Conservation (phyloP, 2,888 invertebrate species). For the Tortrix viridana region DNA sequence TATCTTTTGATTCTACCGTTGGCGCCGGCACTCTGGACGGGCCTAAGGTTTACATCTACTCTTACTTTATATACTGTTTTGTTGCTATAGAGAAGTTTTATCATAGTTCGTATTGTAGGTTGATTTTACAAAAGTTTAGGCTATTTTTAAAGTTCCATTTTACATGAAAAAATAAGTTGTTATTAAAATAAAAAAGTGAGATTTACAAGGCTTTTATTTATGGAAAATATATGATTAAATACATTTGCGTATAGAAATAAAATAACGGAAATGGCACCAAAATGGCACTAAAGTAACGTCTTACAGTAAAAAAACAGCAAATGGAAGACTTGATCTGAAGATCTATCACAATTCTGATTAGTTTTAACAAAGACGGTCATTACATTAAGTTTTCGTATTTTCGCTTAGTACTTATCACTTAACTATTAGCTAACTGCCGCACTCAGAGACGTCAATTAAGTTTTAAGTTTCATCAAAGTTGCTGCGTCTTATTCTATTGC, state of each 20-base stretch:
- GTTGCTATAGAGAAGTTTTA: slow-evolving; percentile 40
- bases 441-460: too few relatives aligned
- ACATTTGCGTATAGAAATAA: background rate
- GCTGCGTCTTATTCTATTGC: too few relatives aligned
- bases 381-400: too few relatives aligned
- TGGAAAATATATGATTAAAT: slow-evolving; percentile 27
- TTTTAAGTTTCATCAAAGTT: too few relatives aligned
- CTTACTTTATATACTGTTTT: slow-evolving; percentile 31
- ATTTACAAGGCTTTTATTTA: slow-evolving; percentile 47
- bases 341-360: too few relatives aligned
- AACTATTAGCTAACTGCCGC: too few relatives aligned
- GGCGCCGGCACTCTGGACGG: slow-evolving; percentile 20
- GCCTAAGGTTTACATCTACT: slow-evolving; percentile 36
- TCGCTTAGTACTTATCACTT: too few relatives aligned
- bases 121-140: slow-evolving; percentile 46
- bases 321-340: too few relatives aligned
- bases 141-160: slow-evolving; percentile 52
- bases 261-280: background rate
- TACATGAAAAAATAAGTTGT: slow-evolving; percentile 62
- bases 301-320: too few relatives aligned
- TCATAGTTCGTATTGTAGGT: slow-evolving; percentile 52
- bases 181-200: slow-evolving; percentile 69
- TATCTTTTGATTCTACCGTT: slow-evolving; percentile 25
- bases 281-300: background rate
- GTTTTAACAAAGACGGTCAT: too few relatives aligned